Evolutionary conservation across 1,140 invertebrate species (phyloP), one percentile per base, ranked within the genome.

Genomic region (Eurosta solidaginis): DNA sequence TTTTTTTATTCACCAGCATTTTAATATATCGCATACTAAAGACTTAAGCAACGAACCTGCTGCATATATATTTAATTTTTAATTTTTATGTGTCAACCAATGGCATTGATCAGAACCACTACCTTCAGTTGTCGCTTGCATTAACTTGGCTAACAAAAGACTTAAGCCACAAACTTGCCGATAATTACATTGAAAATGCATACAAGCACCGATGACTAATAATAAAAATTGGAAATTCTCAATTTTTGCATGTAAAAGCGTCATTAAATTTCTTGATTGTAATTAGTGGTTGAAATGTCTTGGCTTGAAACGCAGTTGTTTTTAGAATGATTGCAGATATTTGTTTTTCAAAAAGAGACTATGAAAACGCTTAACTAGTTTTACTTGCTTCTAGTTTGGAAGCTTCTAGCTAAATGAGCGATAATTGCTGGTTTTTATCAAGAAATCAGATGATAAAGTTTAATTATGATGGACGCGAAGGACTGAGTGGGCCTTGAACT

Each of bases 81-180:
- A 20, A 54, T 40, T 40, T 68, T 68, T 68, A 68, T 29, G n/a
- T n/a, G 59, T 68, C 59, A 68, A 68, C 33, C 59, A 68, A 20
- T 68, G 59, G 33, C 59, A 68, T 68, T 68, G 59, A 68, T 68
- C 59, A 40, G 36, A 68, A 22, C 59, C 59, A 68, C 59, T 33
- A n/a, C n/a, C 59, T 42, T 36, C 5, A 40, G n/a, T 40, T 17
- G 33, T 36, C 59, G 10, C 9, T 68, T 20, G n/a, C 59, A 68
- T 36, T 68, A 68, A 40, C 20, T 9, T 74, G 47, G n/a, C 36
- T 44, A 80, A 80, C 84, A 78, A 82, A 85, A 82, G 82, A 85
- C 80, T 84, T 79, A 76, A 63, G 78, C 80, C 78, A 78, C 82
- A 81, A 83, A 83, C 82, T 81, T 80, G 77, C 33, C 7, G 14